Percentiles rank a stretch among this genome's conserved stretches.
phyloP scores from a whole-genome alignment of 1,140 invertebrate genomes.

The Theocolax elegans region DNA sequence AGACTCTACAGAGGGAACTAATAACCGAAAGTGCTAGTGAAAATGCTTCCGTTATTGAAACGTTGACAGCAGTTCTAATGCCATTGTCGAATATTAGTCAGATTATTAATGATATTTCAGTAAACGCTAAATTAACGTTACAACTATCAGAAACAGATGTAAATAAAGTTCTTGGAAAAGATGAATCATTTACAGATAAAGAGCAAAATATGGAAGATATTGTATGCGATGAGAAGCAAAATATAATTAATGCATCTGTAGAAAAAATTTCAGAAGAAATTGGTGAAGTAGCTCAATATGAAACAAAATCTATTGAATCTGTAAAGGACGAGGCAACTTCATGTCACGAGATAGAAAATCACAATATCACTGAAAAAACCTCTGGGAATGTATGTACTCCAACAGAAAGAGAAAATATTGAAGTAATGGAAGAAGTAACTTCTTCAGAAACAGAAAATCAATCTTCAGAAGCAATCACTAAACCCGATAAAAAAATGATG shows the following conservation, averaged over 20 bases:
- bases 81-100: slow-evolving; percentile 52
- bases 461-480: neutral
- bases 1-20: slow-evolving; percentile 43
- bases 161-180: neutral
- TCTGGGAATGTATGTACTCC: neutral
- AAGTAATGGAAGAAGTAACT: neutral
- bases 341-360: neutral
- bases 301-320: slow-evolving; percentile 52
- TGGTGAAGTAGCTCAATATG: slow-evolving; percentile 55
- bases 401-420: neutral
- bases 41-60: slow-evolving; percentile 57
- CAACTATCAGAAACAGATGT: too few species aligned
- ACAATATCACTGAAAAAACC: neutral
- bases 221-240: slow-evolving; percentile 8
- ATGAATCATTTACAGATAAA: neutral
- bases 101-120: slow-evolving; percentile 39
- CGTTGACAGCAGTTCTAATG: slow-evolving; percentile 53
- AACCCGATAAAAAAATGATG: neutral
- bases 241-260: slow-evolving; percentile 47
- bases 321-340: slow-evolving; percentile 35
- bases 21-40: slow-evolving; percentile 45
- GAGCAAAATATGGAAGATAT: neutral
- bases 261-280: slow-evolving; percentile 57
- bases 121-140: neutral
- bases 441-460: neutral